Percentiles rank a stretch among this genome's conserved stretches.
phyloP scores from a whole-genome alignment of 2,113 vertebrate species.

The Notiomystis cincta region DNA sequence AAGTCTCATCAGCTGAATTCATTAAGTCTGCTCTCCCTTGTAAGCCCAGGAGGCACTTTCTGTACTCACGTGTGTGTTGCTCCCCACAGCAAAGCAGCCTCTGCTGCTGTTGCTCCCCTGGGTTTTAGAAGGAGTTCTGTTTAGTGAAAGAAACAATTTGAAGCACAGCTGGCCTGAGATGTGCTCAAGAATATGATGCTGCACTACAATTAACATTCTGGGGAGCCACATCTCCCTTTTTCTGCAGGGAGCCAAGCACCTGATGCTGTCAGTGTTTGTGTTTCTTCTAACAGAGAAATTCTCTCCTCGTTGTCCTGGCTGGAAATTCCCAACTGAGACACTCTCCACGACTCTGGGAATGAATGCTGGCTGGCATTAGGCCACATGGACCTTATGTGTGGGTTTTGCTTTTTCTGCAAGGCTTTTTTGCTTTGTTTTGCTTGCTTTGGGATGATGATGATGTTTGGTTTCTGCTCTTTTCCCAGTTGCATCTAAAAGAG shows the following conservation, averaged over 20 bases:
- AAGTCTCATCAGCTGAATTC: background rate
- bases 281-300: background rate
- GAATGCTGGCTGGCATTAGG: background rate
- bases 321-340: background rate
- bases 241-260: background rate
- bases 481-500: background rate
- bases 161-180: background rate
- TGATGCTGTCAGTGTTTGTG: background rate
- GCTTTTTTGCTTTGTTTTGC: background rate
- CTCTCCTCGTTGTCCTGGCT: background rate
- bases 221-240: background rate
- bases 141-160: background rate
- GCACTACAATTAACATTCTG: background rate
- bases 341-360: background rate
- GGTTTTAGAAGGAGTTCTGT: background rate
- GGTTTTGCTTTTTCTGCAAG: background rate
- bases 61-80: background rate
- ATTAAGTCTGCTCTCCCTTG: background rate
- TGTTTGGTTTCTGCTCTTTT: background rate
- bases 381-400: no score
- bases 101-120: background rate
- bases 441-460: rapidly evolving
- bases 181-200: background rate
- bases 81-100: background rate
- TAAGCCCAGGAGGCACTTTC: background rate